A percentile compares a stretch with the other conserved stretches of the same genome.
Evolutionary conservation across 1,140 invertebrate genomes (phyloP).

Genomic region (Conus ventricosus): DNA sequence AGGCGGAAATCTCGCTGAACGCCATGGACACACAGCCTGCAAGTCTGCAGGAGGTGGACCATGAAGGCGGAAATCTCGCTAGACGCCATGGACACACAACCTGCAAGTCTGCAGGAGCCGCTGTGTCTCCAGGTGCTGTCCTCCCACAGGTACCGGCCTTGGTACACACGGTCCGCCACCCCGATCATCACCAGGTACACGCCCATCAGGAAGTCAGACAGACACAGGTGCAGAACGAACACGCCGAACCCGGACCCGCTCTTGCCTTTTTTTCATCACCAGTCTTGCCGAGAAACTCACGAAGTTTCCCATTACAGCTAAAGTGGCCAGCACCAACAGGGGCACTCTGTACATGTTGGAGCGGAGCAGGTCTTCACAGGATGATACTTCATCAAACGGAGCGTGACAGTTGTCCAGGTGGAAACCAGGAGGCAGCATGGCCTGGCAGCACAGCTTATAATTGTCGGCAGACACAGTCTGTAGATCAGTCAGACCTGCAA

Average conservation of each 20-base stretch:
- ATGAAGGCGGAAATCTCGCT: too few relatives aligned
- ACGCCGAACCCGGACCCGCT: constrained; percentile 36
- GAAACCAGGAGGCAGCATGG: constrained; percentile 34
- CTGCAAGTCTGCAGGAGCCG: constrained; percentile 9
- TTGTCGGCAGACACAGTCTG: constrained; percentile 32
- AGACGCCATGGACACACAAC: too few relatives aligned
- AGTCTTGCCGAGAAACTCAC: constrained; percentile 24
- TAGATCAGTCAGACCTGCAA: background rate
- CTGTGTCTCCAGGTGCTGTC: constrained; percentile 35
- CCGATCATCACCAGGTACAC: too few relatives aligned
- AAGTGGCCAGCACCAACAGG: constrained; percentile 45
- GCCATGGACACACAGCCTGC: too few relatives aligned
- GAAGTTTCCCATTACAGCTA: constrained; percentile 50
- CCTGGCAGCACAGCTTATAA: constrained; percentile 47
- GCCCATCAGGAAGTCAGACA: too few relatives aligned
- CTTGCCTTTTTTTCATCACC: background rate
- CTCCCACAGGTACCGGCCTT: constrained; percentile 53
- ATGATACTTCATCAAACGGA: constrained; percentile 49
- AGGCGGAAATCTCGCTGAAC: too few relatives aligned
- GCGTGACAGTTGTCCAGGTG: constrained; percentile 11
- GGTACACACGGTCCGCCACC: constrained; percentile 33
- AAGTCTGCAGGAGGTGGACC: too few relatives aligned
- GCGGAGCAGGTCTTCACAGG: constrained; percentile 50
- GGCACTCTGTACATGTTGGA: constrained; percentile 36
- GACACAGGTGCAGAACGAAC: constrained; percentile 55